These are phyloP conservation scores for Holothuria glaberrima DNA, from an alignment of 35 echinoderm and acorn worm species.

Conservation along the genomic window DNA sequence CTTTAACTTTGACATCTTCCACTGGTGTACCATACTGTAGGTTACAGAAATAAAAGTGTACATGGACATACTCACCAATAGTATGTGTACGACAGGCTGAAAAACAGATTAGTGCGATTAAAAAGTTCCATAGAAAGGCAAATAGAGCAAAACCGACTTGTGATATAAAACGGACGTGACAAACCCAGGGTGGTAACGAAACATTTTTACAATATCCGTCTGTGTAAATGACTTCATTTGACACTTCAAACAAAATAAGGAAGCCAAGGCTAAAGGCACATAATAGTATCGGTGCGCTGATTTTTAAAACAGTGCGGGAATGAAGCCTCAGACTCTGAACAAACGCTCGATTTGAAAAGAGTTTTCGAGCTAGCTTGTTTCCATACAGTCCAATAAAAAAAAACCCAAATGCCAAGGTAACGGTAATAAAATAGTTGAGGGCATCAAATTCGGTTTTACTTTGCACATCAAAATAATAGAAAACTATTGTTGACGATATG, in stretches of 20 bases:
- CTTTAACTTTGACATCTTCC: too few species aligned
- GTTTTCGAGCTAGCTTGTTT: slow-evolving; percentile 79
- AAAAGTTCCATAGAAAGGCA: slow-evolving; percentile 79
- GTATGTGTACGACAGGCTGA: slow-evolving; percentile 95
- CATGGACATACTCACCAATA: slow-evolving; percentile 68
- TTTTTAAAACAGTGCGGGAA: slow-evolving; percentile 79
- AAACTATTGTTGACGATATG: slow-evolving; percentile 62
- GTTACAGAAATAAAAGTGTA: too few species aligned
- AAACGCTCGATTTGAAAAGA: slow-evolving; percentile 80
- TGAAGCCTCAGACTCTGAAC: slow-evolving; percentile 80
- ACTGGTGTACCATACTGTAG: too few species aligned
- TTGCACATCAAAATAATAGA: slow-evolving; percentile 74
- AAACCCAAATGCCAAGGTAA: slow-evolving; percentile 80
- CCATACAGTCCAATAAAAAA: slow-evolving; percentile 68
- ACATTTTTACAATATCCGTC: slow-evolving; percentile 54
- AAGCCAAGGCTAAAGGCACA: slow-evolving; percentile 57
- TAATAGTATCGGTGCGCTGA: slow-evolving; percentile 67
- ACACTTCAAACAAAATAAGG: slow-evolving; percentile 65
- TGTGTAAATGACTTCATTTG: slow-evolving; percentile 40
- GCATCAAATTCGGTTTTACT: slow-evolving; percentile 78
- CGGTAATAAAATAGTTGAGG: slow-evolving; percentile 75
- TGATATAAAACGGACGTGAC: slow-evolving; percentile 70
- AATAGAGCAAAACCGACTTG: slow-evolving; percentile 64
- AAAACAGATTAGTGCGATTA: slow-evolving; percentile 81
- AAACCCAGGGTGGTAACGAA: slow-evolving; percentile 56